A percentile compares a stretch with the other conserved stretches of the same genome.
These are phyloP conservation scores for Trinorchestia longiramus DNA, from an alignment of 1,140 invertebrate species.

Conservation along the genomic window DNA sequence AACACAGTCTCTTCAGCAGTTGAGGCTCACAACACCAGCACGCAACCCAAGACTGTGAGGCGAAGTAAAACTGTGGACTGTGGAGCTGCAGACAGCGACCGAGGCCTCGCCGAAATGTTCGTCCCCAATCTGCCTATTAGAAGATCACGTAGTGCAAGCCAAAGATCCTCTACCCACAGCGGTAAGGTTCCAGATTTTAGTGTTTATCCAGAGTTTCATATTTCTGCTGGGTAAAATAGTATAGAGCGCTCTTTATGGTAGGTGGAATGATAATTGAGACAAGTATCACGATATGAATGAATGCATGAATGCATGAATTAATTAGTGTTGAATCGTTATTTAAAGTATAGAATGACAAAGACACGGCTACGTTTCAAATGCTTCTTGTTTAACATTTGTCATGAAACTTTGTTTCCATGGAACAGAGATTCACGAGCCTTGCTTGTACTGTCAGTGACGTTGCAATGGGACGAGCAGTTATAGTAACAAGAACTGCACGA, in stretches of 20 bases:
- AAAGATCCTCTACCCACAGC: constrained; percentile 4
- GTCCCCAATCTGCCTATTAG: constrained; percentile 33
- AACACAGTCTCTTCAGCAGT: not conserved
- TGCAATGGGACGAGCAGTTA: no score
- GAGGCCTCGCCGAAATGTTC: constrained; percentile 9
- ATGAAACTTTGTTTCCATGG: no score
- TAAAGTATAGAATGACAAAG: no score
- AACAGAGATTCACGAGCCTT: no score
- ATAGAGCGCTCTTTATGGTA: not conserved
- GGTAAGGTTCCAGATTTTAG: not conserved
- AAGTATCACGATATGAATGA: no score
- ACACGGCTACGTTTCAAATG: no score
- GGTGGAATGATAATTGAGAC: not conserved
- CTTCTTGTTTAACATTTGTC: no score
- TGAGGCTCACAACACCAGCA: not conserved
- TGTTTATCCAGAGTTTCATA: not conserved
- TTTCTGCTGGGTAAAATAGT: not conserved
- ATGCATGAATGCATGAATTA: no score
- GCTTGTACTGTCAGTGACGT: no score
- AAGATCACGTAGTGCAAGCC: constrained; percentile 43
- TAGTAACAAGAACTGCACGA: no score
- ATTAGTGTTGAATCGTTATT: no score
- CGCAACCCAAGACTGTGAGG: constrained; percentile 25
- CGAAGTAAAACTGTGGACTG: constrained; percentile 21
- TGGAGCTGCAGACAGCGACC: not conserved